Base-by-base conservation (phyloP, 2,888 invertebrate species). In the Herminia tarsipennalis region DNA sequence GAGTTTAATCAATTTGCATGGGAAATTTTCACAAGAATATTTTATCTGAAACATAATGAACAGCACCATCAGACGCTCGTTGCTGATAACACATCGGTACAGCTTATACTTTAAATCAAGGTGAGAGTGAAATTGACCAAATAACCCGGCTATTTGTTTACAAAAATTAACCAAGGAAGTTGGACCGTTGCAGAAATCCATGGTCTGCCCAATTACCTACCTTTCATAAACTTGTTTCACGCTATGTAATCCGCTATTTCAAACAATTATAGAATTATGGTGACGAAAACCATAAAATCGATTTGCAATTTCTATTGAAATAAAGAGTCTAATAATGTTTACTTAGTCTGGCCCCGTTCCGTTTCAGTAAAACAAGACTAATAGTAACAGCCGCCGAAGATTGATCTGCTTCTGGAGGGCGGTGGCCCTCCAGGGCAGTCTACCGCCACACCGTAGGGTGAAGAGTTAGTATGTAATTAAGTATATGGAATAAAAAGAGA, bases 211-310 rank as follows among this genome's bases (percentile, higher is more conserved):
- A 67, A 67, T 67, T 56, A 56, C n/a, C n/a, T n/a, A n/a, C 45
- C 40, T 60, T 63, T 48, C 53, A 58, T 67, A 63, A 66, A 66
- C 39, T 51, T 32, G 58, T 68, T 69, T 66, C 64, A 70, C 66
- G 74, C 62, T 63, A 58, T 59, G 71, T 67, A 66, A 70, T 59
- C 43, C 44, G 43, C 39, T 44, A 46, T 48, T 62, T 66, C 48
- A 50, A 54, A 46, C 50, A 54, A 59, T 59, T 51, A 58, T 56
- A 51, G 50, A 53, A 63, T 64, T 66, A 59, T 46, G 32, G 48
- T 70, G 67, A 54, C 57, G 67, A 53, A 67, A 72, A 67, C 69
- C 63, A 65, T 68, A 59, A 70, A 71, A 73, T 71, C 60, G 56
- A 56, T 71, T 65, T 34, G 45, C 27, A 30, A 34, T 36, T 46